Conservation (phyloP, 2,797 vertebrate genomes). For the Gymnothorax javanicus region DNA sequence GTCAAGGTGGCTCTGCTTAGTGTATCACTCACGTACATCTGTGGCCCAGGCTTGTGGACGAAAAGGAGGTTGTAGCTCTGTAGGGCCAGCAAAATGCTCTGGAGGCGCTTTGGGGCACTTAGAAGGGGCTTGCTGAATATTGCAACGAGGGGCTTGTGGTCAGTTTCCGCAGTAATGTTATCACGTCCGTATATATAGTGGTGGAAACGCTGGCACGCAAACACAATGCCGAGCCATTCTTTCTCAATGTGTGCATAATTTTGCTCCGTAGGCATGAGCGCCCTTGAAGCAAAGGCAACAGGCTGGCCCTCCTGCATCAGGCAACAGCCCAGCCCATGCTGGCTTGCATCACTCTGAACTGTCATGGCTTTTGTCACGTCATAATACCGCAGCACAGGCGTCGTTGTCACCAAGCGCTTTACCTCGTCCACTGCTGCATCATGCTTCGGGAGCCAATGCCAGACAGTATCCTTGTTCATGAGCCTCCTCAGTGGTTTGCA, state of each 20-base stretch:
- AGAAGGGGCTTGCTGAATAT: conserved; percentile 41
- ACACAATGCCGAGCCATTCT: conserved; percentile 31
- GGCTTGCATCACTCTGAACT: conserved; percentile 41
- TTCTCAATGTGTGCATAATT: conserved; percentile 34
- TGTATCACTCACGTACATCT: conserved; percentile 28
- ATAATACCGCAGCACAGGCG: conserved; percentile 29
- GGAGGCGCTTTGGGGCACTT: conserved; percentile 27
- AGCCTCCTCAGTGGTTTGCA: conserved; percentile 35
- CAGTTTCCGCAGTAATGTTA: conserved; percentile 29
- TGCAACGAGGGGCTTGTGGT: conserved; percentile 32
- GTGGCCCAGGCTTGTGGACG: conserved; percentile 27
- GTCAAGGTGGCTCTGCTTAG: conserved; percentile 19
- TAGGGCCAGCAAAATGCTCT: conserved; percentile 38
- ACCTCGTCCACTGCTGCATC: conserved; percentile 11
- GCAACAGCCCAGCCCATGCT: no score
- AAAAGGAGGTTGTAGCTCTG: conserved; percentile 27
- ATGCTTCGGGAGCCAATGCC: conserved; percentile 36
- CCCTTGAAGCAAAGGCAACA: conserved; percentile 23
- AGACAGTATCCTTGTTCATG: conserved; percentile 26
- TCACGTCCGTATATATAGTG: conserved; percentile 27
- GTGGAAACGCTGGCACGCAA: conserved; percentile 30
- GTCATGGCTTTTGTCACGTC: conserved; percentile 37
- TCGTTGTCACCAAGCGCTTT: conserved; percentile 9
- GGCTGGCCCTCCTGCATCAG: conserved; percentile 32
- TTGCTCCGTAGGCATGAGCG: conserved; percentile 5